Evolutionary conservation across 2,888 invertebrate genomes (phyloP), one percentile per base, ranked within the genome.

Genomic region (Tenthredo amoena): DNA sequence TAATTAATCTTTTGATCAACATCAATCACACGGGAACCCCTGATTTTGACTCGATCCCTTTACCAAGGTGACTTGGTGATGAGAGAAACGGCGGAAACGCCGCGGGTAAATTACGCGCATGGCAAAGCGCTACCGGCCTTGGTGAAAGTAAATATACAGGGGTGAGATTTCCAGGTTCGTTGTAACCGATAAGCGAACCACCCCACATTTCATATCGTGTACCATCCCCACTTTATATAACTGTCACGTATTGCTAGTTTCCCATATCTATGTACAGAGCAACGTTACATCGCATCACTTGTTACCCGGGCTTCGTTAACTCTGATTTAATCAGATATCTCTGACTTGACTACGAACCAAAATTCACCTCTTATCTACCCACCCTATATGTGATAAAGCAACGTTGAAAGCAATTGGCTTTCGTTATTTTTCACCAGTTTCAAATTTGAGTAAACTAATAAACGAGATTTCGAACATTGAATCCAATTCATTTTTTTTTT

Each of bases 81-180:
- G 43, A 31, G 74, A n/a, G 43, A 74, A 74, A 71, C 34, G 37
- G 18, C 5, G 37, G 71, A 34, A n/a, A 43, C 40, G 21, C 40
- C 9, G 43, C 74, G 21, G 74, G 74, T 74, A 21, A 74, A 74
- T 74, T 74, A 74, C 74, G 43, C 74, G 74, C 43, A 21, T 21
- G 43, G 21, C 40, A 43, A 74, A 43, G 12, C 15, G 26, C 26
- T 43, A 9, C 3, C 9, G 26, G 26, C 31, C 12, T 74, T 21
- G 74, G 26, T 21, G 15, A 74, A 74, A 21, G 43, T 15, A 43
- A 74, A 74, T 74, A 74, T 18, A 68, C 68, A 34, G 34, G 68
- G 68, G 68, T 68, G 68, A 62, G 34, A 68, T 68, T 31, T 15
- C 1, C 34, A 31, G 31, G 68, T 68, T 68, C 68, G 34, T 68